Conservation (phyloP, 2,113 vertebrate species). For the Mungos mungo region DNA sequence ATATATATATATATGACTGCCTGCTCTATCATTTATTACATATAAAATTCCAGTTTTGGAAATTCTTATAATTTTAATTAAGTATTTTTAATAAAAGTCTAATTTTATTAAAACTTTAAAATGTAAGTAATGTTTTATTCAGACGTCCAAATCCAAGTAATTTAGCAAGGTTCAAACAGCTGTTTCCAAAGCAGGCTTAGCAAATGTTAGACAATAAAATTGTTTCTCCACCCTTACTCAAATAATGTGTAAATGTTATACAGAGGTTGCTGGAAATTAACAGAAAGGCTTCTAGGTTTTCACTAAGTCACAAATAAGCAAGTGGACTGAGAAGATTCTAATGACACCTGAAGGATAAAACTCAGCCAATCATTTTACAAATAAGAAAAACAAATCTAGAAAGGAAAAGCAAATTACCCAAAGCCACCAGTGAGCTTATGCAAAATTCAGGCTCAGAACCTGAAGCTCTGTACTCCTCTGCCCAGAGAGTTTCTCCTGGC, state of each 20-base stretch:
- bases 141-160: conserved; percentile 39
- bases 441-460: background rate
- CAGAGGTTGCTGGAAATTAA: background rate
- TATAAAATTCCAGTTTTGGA: conserved; percentile 59
- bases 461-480: too few relatives aligned
- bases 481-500: background rate
- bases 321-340: background rate
- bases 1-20: background rate
- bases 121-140: conserved; percentile 41
- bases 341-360: background rate
- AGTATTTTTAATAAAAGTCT: conserved; percentile 65
- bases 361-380: background rate
- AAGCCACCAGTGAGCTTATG: fast-evolving
- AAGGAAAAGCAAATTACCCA: background rate
- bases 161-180: conserved; percentile 53
- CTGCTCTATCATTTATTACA: conserved; percentile 42
- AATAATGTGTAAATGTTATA: background rate
- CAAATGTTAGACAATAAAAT: background rate
- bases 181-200: conserved; percentile 42
- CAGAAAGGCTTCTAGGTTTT: background rate
- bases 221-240: background rate
- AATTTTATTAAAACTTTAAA: conserved; percentile 61
- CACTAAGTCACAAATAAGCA: background rate
- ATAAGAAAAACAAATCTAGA: background rate
- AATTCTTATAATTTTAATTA: conserved; percentile 62